phyloP scores from a whole-genome alignment of 64 coral and sea anemone genomes.

The Acropora tenuis region DNA sequence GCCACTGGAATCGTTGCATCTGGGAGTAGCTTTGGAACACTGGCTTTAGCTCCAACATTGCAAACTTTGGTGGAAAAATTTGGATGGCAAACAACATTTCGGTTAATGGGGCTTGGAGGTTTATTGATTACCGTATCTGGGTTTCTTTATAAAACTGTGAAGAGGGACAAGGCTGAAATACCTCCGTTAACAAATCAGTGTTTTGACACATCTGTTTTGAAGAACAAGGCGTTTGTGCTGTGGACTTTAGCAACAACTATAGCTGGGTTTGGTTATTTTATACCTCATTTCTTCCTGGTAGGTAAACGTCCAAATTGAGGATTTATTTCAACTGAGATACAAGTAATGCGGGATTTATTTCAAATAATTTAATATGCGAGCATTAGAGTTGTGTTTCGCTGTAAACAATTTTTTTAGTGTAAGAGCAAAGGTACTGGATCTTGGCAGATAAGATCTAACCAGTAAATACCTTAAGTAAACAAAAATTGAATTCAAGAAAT shows the following conservation, averaged over 20 bases:
- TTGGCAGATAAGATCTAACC: too few species aligned
- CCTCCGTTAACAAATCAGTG: not conserved
- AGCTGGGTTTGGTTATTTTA: slow-evolving; percentile 83
- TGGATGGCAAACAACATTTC: slow-evolving; percentile 66
- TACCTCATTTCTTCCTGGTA: slow-evolving; percentile 90
- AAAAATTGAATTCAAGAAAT: not conserved
- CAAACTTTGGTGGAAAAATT: slow-evolving; percentile 65
- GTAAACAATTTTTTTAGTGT: too few species aligned
- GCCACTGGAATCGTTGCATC: slow-evolving; percentile 87
- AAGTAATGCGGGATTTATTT: too few species aligned
- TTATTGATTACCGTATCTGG: slow-evolving; percentile 65
- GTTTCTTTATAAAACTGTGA: slow-evolving; percentile 58
- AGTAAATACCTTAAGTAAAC: too few species aligned
- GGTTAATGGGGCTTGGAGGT: slow-evolving; percentile 53
- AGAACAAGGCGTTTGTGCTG: slow-evolving; percentile 79
- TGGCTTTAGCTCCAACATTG: slow-evolving; percentile 68
- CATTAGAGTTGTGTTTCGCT: too few species aligned
- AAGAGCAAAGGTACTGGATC: too few species aligned
- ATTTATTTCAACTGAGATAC: too few species aligned
- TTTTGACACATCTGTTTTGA: slow-evolving; percentile 79
- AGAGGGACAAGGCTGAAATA: slow-evolving; percentile 43
- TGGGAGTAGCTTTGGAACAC: slow-evolving; percentile 82
- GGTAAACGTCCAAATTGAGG: not conserved
- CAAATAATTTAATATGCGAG: too few species aligned
- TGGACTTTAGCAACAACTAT: slow-evolving; percentile 76